Conservation (phyloP, 2,888 invertebrate genomes). For the Drosophila aldrichi region DNA sequence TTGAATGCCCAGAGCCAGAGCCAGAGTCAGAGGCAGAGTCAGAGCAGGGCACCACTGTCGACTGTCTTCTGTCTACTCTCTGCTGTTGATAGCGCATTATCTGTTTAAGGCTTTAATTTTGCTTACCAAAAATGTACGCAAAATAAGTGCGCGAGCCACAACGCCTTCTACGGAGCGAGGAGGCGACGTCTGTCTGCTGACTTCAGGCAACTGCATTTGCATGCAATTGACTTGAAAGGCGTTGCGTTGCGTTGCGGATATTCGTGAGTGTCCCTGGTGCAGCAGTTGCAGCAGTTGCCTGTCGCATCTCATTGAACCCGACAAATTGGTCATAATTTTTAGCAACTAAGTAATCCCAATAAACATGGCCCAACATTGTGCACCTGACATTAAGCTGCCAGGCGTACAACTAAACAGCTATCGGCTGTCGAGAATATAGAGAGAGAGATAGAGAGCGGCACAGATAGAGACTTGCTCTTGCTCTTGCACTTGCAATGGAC, state of each 20-base stretch:
- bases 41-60: slow-evolving; percentile 8
- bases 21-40: too few species aligned
- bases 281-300: slow-evolving; percentile 21
- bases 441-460: neutral
- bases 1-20: slow-evolving; percentile 60
- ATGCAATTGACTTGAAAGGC: slow-evolving; percentile 80
- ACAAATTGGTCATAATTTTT: slow-evolving; percentile 83
- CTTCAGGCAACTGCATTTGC: slow-evolving; percentile 61
- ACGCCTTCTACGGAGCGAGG: slow-evolving; percentile 73
- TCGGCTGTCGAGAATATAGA: neutral
- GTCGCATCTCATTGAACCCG: slow-evolving; percentile 69
- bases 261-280: slow-evolving; percentile 33
- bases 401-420: slow-evolving; percentile 34
- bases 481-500: slow-evolving; percentile 50
- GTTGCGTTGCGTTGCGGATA: slow-evolving; percentile 19
- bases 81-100: slow-evolving; percentile 73
- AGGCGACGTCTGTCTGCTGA: slow-evolving; percentile 20
- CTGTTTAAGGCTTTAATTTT: slow-evolving; percentile 81
- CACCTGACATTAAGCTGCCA: slow-evolving; percentile 79
- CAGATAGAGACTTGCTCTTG: slow-evolving; percentile 40
- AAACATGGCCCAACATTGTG: slow-evolving; percentile 80
- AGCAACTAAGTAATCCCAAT: slow-evolving; percentile 80
- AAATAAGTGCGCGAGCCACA: slow-evolving; percentile 71
- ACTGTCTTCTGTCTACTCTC: neutral
- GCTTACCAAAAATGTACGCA: slow-evolving; percentile 79